Conservation (phyloP, 1,140 invertebrate genomes). For the Notospermus geniculatus region DNA sequence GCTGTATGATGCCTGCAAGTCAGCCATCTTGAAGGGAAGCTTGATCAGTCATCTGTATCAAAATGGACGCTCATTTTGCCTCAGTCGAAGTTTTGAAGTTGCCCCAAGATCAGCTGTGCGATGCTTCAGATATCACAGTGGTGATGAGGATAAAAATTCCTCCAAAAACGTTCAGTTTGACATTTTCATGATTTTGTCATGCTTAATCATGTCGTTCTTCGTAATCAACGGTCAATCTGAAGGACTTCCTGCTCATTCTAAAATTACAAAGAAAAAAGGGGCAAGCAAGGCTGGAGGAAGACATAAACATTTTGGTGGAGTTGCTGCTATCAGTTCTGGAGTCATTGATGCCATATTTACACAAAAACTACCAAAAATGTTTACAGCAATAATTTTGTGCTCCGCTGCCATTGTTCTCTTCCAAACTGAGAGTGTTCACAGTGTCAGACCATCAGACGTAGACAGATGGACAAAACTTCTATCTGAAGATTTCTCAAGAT, state of each 20-base stretch:
- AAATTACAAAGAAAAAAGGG: constrained; percentile 8
- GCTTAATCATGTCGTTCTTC: constrained; percentile 15
- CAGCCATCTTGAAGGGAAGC: constrained; percentile 45
- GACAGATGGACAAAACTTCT: background rate
- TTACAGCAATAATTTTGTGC: background rate
- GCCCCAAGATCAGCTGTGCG: constrained; percentile 28
- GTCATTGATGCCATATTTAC: background rate
- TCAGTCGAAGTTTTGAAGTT: constrained; percentile 48
- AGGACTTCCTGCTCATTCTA: no score
- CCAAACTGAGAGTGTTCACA: background rate
- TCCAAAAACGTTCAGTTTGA: constrained; percentile 5
- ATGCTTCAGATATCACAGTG: constrained; percentile 46
- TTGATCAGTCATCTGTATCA: constrained; percentile 47
- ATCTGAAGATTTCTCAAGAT: background rate
- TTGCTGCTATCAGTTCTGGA: background rate
- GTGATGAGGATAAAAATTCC: constrained; percentile 24
- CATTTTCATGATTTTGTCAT: constrained; percentile 11
- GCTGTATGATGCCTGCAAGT: constrained; percentile 39
- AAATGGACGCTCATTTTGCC: constrained; percentile 50
- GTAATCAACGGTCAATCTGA: constrained; percentile 14
- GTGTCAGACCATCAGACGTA: background rate
- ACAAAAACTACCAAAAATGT: background rate
- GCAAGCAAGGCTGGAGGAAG: background rate
- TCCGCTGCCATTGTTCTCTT: constrained; percentile 3
- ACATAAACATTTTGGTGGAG: background rate